phyloP scores from a whole-genome alignment of 2,113 vertebrate genomes.

The Agapornis roseicollis region DNA sequence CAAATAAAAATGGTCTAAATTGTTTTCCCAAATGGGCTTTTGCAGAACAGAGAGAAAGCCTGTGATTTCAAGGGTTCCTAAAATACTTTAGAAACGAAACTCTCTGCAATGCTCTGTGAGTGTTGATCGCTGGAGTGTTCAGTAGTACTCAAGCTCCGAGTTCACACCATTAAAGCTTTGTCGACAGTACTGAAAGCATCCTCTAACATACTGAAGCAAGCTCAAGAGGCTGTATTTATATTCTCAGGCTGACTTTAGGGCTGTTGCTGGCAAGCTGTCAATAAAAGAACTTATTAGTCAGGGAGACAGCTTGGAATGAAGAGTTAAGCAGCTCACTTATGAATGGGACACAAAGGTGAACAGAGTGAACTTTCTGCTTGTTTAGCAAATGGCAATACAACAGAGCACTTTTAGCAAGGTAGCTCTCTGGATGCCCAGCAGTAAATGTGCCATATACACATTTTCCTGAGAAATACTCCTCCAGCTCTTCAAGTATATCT shows the following conservation, averaged over 20 bases:
- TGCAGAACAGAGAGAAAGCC: conserved; percentile 54
- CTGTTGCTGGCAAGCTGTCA: conserved; percentile 57
- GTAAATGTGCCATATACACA: neutral
- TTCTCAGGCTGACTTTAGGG: conserved; percentile 61
- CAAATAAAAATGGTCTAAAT: conserved; percentile 44
- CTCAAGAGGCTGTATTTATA: conserved; percentile 60
- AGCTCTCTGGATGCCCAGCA: neutral
- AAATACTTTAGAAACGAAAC: conserved; percentile 48
- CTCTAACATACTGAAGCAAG: conserved; percentile 30
- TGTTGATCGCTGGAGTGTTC: conserved; percentile 49
- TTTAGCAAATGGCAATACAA: neutral
- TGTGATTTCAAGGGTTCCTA: conserved; percentile 67
- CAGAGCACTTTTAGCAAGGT: neutral
- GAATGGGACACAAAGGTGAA: conserved; percentile 45
- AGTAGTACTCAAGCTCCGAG: conserved; percentile 29
- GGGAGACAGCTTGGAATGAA: conserved; percentile 41
- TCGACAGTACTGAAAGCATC: conserved; percentile 28
- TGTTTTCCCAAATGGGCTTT: conserved; percentile 49
- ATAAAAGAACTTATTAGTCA: conserved; percentile 45
- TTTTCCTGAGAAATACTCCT: neutral
- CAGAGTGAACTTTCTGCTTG: neutral
- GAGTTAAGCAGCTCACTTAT: conserved; percentile 1
- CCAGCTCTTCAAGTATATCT: neutral
- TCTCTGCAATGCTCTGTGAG: conserved; percentile 45
- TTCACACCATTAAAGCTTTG: conserved; percentile 61